Conservation (phyloP, 64 coral and sea anemone genomes). For the Montipora foliosa region DNA sequence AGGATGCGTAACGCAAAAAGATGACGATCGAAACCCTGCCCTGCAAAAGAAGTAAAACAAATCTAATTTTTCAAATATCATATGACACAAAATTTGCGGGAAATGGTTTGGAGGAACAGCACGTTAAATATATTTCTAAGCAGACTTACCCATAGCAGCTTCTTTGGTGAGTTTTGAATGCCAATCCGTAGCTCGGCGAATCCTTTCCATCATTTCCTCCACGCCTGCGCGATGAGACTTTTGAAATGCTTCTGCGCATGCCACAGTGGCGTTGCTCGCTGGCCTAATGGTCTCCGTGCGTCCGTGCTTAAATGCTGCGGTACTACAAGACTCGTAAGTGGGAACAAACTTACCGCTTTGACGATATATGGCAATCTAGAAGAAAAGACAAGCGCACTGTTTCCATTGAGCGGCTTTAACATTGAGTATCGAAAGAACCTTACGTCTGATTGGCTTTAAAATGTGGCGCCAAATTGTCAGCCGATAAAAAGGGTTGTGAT, state of each 20-base stretch:
- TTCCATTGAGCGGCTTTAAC: too few relatives aligned
- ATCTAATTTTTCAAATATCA: too few relatives aligned
- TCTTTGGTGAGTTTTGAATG: conserved; percentile 97
- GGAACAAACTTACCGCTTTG: conserved; percentile 90
- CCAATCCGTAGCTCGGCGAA: conserved; percentile 74
- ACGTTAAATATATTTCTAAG: background rate
- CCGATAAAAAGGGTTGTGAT: background rate
- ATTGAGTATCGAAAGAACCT: too few relatives aligned
- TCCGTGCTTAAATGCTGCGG: conserved; percentile 95
- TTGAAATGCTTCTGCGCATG: conserved; percentile 91
- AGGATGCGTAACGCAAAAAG: conserved; percentile 82
- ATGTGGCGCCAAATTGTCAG: background rate
- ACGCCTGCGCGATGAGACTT: conserved; percentile 81
- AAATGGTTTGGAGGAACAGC: background rate
- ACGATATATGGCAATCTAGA: conserved; percentile 90
- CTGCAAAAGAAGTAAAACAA: conserved; percentile 20
- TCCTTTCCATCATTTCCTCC: conserved; percentile 83
- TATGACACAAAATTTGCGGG: background rate
- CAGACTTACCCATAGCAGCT: conserved; percentile 91
- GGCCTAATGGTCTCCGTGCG: conserved; percentile 95
- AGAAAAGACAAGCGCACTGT: background rate
- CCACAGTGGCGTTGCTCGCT: conserved; percentile 89
- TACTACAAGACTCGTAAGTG: conserved; percentile 98
- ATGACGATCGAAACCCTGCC: conserved; percentile 98
- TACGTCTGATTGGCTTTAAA: too few relatives aligned